Conservation (phyloP, 2,797 vertebrate species). For the Fistularia tabacaria region DNA sequence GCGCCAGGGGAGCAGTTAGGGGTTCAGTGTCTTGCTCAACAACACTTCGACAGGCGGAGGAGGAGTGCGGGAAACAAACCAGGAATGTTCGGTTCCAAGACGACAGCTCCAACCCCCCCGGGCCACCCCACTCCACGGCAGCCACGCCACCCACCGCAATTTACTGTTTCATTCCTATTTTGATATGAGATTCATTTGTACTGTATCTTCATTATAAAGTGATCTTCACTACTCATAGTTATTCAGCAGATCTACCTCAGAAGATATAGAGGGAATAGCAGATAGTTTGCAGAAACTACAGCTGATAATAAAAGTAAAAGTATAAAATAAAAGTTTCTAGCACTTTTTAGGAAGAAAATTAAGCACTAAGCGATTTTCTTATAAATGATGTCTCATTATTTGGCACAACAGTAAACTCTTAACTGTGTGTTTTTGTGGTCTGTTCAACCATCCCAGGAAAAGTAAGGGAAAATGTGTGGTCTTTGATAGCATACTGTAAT, state of each 20-base stretch:
- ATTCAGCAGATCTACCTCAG: constrained; percentile 1
- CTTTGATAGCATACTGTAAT: constrained; percentile 34
- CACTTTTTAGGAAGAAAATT: constrained; percentile 20
- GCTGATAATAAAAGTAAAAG: background rate
- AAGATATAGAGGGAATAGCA: background rate
- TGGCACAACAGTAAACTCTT: constrained; percentile 24
- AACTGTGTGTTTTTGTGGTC: constrained; percentile 21
- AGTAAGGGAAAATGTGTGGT: constrained; percentile 17
- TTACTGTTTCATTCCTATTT: too few species aligned
- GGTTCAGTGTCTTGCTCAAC: too few species aligned
- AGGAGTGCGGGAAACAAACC: too few species aligned
- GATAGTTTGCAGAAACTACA: background rate
- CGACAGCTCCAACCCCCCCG: too few species aligned
- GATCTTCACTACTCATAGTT: background rate
- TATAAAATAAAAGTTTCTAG: constrained; percentile 6
- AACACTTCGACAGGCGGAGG: too few species aligned
- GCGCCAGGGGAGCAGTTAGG: too few species aligned
- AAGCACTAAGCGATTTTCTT: constrained; percentile 20
- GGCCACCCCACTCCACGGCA: too few species aligned
- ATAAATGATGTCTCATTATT: constrained; percentile 30
- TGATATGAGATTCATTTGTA: too few species aligned
- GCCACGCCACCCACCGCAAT: too few species aligned
- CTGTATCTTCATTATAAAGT: background rate
- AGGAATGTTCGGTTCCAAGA: too few species aligned
- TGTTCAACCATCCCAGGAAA: constrained; percentile 30